These are phyloP conservation scores for Colletes collaris DNA, from an alignment of 2,888 invertebrate genomes.

Conservation along the genomic window DNA sequence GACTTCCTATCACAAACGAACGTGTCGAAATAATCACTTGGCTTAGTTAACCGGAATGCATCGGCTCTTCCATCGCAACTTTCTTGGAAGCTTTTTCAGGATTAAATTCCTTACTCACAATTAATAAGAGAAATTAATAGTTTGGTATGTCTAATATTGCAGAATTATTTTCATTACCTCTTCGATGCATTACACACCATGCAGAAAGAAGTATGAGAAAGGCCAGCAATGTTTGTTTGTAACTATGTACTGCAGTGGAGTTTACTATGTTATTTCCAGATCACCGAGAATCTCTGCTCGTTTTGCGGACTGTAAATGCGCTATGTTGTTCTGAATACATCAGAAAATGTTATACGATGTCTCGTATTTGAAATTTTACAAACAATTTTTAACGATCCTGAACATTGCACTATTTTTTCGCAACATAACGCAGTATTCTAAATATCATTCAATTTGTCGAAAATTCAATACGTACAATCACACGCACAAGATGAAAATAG, in stretches of 20 bases:
- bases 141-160: too few species aligned
- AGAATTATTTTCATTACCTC: too few species aligned
- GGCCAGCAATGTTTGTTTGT: too few species aligned
- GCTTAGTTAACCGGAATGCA: background rate
- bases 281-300: constrained; percentile 11
- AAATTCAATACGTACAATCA: too few species aligned
- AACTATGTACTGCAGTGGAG: background rate
- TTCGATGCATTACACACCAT: too few species aligned
- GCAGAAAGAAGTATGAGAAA: constrained; percentile 2
- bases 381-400: background rate
- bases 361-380: constrained; percentile 7
- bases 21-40: background rate
- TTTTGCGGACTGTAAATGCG: constrained; percentile 13
- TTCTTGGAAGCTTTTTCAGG: background rate
- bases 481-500: too few species aligned
- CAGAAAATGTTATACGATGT: background rate
- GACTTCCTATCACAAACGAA: background rate
- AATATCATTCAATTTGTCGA: too few species aligned
- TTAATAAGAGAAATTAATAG: too few species aligned
- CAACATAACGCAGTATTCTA: background rate
- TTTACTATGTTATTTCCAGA: constrained; percentile 1
- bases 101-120: too few species aligned
- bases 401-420: background rate
- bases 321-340: constrained; percentile 18
- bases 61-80: background rate